phyloP scores from a whole-genome alignment of 2,113 vertebrate species.

The Hemichromis elongatus region DNA sequence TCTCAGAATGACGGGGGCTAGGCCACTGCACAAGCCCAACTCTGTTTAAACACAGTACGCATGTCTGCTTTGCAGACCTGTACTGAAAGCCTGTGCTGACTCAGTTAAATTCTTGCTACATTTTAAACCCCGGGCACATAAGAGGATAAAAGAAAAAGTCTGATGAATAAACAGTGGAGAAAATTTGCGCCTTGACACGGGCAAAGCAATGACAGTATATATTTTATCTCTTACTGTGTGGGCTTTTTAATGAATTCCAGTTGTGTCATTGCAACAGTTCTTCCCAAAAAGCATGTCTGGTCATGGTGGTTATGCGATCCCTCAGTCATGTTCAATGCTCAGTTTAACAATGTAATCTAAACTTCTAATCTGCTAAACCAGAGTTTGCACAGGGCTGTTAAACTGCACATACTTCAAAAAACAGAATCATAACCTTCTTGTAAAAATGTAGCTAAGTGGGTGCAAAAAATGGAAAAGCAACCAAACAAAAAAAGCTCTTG shows the following conservation, averaged over 20 bases:
- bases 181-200: neutral
- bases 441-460: neutral
- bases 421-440: neutral
- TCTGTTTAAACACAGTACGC: constrained; percentile 38
- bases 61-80: constrained; percentile 38
- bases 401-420: neutral
- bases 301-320: neutral
- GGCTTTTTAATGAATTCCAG: neutral
- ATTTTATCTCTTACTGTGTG: neutral
- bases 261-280: neutral
- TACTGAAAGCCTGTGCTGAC: constrained; percentile 31
- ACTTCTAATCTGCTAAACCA: neutral
- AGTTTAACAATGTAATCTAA: neutral
- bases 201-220: neutral
- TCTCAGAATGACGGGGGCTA: neutral
- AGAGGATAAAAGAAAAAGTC: neutral
- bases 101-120: neutral
- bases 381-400: neutral
- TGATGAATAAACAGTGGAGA: neutral
- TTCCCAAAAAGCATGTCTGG: neutral
- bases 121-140: neutral
- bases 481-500: neutral
- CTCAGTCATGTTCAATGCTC: neutral
- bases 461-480: neutral
- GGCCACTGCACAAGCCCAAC: constrained; percentile 31